Evolutionary conservation across 2,888 invertebrate species (phyloP).

Genomic region (Rotaria sp.): DNA sequence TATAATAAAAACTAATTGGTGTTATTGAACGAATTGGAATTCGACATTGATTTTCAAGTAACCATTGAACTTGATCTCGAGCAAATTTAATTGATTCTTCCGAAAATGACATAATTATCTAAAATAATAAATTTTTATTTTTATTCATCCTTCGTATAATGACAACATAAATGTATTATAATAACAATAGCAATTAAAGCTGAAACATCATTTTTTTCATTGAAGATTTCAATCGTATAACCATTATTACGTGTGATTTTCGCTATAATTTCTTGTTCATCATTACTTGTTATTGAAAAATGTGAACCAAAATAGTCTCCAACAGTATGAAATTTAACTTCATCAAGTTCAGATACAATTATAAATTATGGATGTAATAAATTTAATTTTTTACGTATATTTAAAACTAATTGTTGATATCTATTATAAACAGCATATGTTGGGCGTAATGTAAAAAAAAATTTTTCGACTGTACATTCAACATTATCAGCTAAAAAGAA

Average conservation of each 20-base stretch:
- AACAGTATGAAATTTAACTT: background rate
- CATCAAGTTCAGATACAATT: background rate
- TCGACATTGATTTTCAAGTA: constrained; percentile 13
- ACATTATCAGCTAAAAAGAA: background rate
- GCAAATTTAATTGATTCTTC: background rate
- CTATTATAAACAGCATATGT: background rate
- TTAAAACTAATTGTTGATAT: background rate
- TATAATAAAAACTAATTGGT: constrained; percentile 21
- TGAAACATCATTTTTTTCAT: background rate
- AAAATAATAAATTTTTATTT: background rate
- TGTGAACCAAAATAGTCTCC: background rate
- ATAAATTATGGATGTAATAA: background rate
- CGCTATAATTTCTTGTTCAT: background rate
- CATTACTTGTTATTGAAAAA: background rate
- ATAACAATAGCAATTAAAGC: background rate
- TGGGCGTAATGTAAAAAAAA: background rate
- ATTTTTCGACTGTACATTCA: background rate
- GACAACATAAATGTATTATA: background rate
- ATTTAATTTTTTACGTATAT: background rate
- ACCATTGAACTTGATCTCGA: background rate
- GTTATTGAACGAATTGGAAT: background rate
- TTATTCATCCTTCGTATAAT: background rate
- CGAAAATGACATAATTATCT: background rate
- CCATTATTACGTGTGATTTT: background rate
- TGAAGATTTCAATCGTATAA: background rate